phyloP scores from a whole-genome alignment of 2,113 vertebrate genomes.

The Aegotheles bennettii region DNA sequence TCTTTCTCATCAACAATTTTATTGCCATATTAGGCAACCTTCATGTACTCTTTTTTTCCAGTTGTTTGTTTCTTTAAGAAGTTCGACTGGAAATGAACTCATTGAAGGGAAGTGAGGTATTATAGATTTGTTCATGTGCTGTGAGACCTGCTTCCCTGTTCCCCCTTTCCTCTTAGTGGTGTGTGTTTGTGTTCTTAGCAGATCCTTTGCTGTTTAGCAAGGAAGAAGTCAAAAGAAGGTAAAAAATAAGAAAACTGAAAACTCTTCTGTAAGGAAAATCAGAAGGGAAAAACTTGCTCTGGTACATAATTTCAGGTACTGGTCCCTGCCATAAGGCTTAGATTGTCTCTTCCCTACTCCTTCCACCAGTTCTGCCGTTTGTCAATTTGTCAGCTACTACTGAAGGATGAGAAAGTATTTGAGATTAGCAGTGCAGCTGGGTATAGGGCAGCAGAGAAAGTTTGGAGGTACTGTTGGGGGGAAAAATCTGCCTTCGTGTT shows the following conservation, averaged over 20 bases:
- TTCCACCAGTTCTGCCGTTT: background rate
- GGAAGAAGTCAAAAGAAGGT: background rate
- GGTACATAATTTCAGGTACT: background rate
- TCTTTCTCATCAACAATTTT: background rate
- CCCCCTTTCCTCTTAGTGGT: background rate
- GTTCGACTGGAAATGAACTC: background rate
- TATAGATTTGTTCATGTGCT: background rate
- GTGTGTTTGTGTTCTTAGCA: background rate
- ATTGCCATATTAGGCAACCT: background rate
- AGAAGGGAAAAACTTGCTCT: background rate
- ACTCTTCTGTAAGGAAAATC: background rate
- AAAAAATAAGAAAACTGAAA: background rate
- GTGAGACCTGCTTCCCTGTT: background rate
- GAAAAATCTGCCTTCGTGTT: background rate
- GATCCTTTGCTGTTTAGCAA: background rate
- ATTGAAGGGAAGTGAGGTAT: background rate
- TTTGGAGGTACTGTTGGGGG: background rate
- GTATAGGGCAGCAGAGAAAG: background rate
- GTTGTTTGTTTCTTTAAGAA: background rate
- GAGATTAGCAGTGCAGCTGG: background rate
- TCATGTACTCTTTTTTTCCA: background rate
- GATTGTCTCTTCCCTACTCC: background rate
- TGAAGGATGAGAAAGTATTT: background rate
- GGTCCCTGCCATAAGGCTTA: background rate
- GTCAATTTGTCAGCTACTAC: background rate